Percentiles rank a stretch among this genome's conserved stretches.
These are phyloP conservation scores for Ommatoiulus sabulosus DNA, from an alignment of 2,888 invertebrate species.

Conservation along the genomic window DNA sequence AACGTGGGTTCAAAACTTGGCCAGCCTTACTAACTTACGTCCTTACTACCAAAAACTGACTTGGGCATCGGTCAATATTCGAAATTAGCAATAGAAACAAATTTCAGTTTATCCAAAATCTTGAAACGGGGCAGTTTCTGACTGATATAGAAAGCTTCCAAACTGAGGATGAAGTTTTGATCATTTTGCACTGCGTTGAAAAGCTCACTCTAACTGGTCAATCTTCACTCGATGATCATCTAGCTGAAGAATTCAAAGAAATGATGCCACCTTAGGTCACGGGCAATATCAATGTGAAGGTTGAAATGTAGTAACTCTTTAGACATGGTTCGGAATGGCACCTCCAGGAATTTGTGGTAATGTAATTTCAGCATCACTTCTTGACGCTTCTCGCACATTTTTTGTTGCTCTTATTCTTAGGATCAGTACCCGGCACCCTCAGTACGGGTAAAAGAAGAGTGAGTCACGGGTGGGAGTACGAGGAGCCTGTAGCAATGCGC, in stretches of 20 bases:
- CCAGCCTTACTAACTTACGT: no score
- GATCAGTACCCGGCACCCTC: conserved; percentile 34
- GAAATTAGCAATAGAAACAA: no score
- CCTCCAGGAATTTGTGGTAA: not conserved
- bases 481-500: not conserved
- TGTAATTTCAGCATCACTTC: not conserved
- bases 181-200: no score
- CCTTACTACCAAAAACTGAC: no score
- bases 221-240: not conserved
- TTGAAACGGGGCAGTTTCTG: no score
- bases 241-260: not conserved
- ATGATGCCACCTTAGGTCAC: not conserved
- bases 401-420: not conserved
- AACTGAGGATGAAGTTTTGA: no score
- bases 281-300: not conserved
- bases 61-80: no score
- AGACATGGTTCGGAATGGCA: not conserved
- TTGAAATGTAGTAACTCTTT: not conserved
- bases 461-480: not conserved
- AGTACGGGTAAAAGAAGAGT: not conserved
- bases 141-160: no score
- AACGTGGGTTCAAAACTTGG: no score
- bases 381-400: not conserved
- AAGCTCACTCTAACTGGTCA: no score
- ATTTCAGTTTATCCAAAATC: no score